Conservation (phyloP, 2,113 vertebrate genomes). For the Leptodactylus fuscus region DNA sequence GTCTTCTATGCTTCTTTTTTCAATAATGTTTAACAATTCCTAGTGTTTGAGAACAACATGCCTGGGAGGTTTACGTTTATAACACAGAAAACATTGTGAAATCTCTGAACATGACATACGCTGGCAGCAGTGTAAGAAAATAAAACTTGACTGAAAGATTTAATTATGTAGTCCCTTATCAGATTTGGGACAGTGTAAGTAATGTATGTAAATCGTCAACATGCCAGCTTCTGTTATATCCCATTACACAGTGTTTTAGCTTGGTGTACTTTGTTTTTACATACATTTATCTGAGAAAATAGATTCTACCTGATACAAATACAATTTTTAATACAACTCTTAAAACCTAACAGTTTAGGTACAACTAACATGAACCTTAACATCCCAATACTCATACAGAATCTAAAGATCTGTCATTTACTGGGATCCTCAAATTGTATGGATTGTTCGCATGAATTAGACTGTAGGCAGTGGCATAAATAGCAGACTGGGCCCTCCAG, state of each 20-base stretch:
- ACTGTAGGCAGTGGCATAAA: too few species aligned
- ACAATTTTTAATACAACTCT: too few species aligned
- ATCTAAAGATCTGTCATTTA: too few species aligned
- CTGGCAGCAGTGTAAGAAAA: conserved; percentile 27
- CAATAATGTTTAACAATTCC: neutral
- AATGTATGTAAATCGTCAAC: conserved; percentile 22
- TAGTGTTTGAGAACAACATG: neutral
- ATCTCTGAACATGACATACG: conserved; percentile 18
- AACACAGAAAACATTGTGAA: conserved; percentile 4
- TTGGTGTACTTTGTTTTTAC: neutral
- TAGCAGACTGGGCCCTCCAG: too few species aligned
- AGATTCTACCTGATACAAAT: too few species aligned
- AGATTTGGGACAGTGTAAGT: conserved; percentile 6
- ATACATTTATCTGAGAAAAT: neutral
- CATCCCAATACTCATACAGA: too few species aligned
- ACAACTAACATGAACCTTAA: too few species aligned
- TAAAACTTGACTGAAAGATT: conserved; percentile 14
- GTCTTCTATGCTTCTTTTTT: neutral
- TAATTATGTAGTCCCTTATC: conserved; percentile 30
- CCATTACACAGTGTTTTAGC: conserved; percentile 3
- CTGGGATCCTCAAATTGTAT: too few species aligned
- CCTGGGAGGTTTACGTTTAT: conserved; percentile 7
- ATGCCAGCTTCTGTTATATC: conserved; percentile 16
- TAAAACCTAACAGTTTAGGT: too few species aligned
- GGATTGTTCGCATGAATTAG: too few species aligned